Base-by-base conservation (phyloP, 2,888 invertebrate genomes). In the Dasypolia templi region DNA sequence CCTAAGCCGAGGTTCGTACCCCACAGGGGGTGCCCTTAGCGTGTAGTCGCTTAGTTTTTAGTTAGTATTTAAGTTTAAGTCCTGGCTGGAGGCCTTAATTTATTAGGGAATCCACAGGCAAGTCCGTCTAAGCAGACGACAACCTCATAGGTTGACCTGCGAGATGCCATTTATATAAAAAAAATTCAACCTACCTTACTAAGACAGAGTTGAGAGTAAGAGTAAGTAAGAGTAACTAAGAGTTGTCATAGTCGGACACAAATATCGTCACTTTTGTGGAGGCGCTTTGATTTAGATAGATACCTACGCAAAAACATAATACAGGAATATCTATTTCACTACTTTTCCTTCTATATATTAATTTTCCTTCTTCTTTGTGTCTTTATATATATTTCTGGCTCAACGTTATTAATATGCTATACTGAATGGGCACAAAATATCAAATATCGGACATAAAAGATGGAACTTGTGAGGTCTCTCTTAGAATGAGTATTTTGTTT, bases 391-490 rank as follows among this genome's bases (percentile, higher is more conserved):
- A 61, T 80, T 63, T 81, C 80, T 62, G 6, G 32, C 53, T 26
- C 56, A 53, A 69, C 62, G 73, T 86, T 86, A 86, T 86, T 84
- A 75, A 68, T 55, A 29, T 17, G 29, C 6, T 63, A 39, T 63
- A 72, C 69, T 77, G 81, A 77, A 75, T 59, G 59, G 67, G 32
- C 68, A 63, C 46, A 66, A 56, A 62, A 86, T 86, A 84, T 84
- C 79, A 19, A 80, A 84, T 83, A 72, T 71, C 77, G 58, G 70
- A 68, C 62, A 67, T 79, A 76, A 72, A 77, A 84, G 77, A 62
- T 65, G 72, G 66, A 61, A 51, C 55, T 83, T 59, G 35, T 53
- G n/a, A 59, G 55, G 71, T 49, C 49, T 72, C 51, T 46, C 70
- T 77, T 65, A 78, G 78, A 70, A 58, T 62, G 14, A 64, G 59